Evolutionary conservation across 23 tunicate species (phyloP).

Genomic region (Trididemnum miniatum): DNA sequence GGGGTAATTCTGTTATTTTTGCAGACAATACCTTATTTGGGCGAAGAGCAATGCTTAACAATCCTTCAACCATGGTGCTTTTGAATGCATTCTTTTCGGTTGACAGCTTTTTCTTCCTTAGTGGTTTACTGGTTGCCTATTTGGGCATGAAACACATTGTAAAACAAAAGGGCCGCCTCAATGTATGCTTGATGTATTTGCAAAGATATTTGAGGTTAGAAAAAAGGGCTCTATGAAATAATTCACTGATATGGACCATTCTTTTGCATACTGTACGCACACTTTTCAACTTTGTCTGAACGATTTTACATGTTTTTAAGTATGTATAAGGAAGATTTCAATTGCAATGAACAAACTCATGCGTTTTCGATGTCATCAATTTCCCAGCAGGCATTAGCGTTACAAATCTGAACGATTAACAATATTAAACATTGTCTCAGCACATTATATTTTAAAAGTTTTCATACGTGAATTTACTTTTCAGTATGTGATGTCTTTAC

Average conservation of each 20-base stretch:
- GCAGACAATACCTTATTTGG: slow-evolving; percentile 17
- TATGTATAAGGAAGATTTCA: too few species aligned
- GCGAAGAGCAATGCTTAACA: neutral
- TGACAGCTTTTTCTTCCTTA: slow-evolving; percentile 75
- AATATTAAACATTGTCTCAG: too few species aligned
- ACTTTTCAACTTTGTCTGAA: neutral
- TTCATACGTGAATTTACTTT: too few species aligned
- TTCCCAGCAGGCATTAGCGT: too few species aligned
- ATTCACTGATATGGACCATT: neutral
- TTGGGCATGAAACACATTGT: slow-evolving; percentile 50
- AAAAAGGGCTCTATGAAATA: neutral
- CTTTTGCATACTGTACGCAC: too few species aligned
- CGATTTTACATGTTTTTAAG: too few species aligned
- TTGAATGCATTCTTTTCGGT: slow-evolving; percentile 70
- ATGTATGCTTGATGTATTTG: slow-evolving; percentile 75
- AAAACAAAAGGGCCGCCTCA: slow-evolving; percentile 30
- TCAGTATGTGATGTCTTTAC: too few species aligned
- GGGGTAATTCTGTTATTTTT: too few species aligned
- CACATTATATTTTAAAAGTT: too few species aligned
- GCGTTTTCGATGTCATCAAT: too few species aligned
- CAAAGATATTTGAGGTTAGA: slow-evolving; percentile 74
- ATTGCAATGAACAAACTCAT: too few species aligned
- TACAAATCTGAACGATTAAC: too few species aligned
- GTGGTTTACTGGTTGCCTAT: slow-evolving; percentile 84
- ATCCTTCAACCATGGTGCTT: neutral